These are phyloP conservation scores for Steinernema scapterisci DNA, from an alignment of 2,888 invertebrate genomes.

Conservation along the genomic window DNA sequence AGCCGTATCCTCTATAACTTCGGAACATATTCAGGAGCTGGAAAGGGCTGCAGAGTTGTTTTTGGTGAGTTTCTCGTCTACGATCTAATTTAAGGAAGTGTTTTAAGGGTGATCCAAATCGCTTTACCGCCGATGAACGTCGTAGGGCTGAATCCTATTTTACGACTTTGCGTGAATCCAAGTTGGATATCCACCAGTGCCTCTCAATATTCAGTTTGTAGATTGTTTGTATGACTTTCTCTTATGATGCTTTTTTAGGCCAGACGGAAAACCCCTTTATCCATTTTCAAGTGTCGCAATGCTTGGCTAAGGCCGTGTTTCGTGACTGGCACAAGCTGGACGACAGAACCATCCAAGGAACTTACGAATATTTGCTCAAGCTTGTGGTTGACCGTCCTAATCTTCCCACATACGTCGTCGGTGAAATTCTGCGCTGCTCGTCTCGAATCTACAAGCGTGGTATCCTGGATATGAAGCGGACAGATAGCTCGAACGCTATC, in stretches of 20 bases:
- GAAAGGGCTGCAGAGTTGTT: conserved; percentile 56
- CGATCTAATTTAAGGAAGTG: too few relatives aligned
- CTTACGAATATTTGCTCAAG: conserved; percentile 80
- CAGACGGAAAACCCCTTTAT: conserved; percentile 75
- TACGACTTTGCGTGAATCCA: conserved; percentile 44
- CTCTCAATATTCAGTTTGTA: conserved; percentile 44
- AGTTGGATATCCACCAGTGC: conserved; percentile 47
- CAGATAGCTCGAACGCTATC: conserved; percentile 74
- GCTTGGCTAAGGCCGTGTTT: conserved; percentile 81
- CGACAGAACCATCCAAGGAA: conserved; percentile 76
- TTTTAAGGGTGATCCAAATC: conserved; percentile 52
- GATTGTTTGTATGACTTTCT: conserved; percentile 10
- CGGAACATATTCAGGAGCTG: conserved; percentile 50
- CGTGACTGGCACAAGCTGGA: conserved; percentile 81
- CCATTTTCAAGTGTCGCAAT: conserved; percentile 83
- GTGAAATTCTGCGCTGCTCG: conserved; percentile 74
- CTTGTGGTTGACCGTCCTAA: conserved; percentile 77
- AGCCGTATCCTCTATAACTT: background rate
- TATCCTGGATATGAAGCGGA: conserved; percentile 73
- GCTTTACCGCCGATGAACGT: conserved; percentile 47
- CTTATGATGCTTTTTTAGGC: conserved; percentile 43
- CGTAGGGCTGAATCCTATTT: conserved; percentile 56
- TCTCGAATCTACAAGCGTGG: conserved; percentile 86
- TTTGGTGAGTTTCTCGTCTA: conserved; percentile 42
- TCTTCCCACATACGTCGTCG: conserved; percentile 61